phyloP scores from a whole-genome alignment of 1,140 invertebrate genomes.

The Zeugodacus cucurbitae region DNA sequence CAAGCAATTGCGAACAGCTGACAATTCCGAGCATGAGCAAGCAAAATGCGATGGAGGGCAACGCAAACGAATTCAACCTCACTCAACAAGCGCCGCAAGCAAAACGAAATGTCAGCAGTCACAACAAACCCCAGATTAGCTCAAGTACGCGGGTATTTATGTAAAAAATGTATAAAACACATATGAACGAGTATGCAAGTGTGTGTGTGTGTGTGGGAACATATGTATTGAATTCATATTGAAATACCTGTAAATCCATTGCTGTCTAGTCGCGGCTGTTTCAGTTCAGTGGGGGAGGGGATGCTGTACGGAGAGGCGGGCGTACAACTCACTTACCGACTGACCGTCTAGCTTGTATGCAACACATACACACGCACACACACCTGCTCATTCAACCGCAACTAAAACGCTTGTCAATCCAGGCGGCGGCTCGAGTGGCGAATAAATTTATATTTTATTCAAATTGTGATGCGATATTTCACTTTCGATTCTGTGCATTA shows the following conservation, averaged over 20 bases:
- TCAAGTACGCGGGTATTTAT: neutral
- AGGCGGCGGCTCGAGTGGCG: neutral
- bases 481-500: constrained; percentile 38
- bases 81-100: neutral
- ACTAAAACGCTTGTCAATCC: neutral
- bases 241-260: neutral
- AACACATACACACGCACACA: neutral
- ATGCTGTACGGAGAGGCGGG: neutral
- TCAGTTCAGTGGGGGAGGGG: neutral
- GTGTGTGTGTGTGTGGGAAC: neutral
- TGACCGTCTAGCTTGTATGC: neutral
- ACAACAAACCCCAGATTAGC: neutral
- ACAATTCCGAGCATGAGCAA: neutral
- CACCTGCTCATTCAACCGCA: neutral
- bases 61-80: neutral
- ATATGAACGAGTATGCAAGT: neutral
- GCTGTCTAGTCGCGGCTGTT: neutral
- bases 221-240: no score
- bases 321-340: neutral
- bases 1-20: neutral
- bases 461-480: constrained; percentile 34
- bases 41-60: neutral
- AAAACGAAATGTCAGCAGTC: neutral
- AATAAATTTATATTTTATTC: constrained; percentile 31
- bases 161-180: neutral